Evolutionary conservation across 2,113 vertebrate species (phyloP), one percentile per base, ranked within the genome.

Genomic region (Edolisoma coerulescens): DNA sequence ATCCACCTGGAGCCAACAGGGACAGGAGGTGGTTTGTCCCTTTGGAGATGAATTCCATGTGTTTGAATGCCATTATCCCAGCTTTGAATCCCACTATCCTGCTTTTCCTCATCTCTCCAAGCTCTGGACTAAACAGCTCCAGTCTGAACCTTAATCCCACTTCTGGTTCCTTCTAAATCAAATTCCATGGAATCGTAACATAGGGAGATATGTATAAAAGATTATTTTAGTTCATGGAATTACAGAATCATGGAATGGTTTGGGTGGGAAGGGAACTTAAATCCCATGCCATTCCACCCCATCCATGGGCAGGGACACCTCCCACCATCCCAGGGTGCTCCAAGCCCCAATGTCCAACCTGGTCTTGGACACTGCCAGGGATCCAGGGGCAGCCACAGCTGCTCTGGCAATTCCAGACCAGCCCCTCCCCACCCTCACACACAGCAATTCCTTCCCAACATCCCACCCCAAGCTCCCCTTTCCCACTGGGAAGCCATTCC

Each of bases 191-290:
- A 84, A 63, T 44, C 16, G 7, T 5, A 8, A 20, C 2, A 4
- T 16, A 6, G 6, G 37, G 45, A 71, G 26, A 42, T 5, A 3
- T 0, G 2, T 4, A 2, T 8, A 4, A 19, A 70, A 28, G 9
- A 7, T 8, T 11, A 2, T 27, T 49, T 7, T 3, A 30, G 32
- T 16, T 60, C 15, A n/a, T 9, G n/a, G 32, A 47, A 16, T 61
- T 16, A 0, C 21, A 19, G 53, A 32, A 32, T 53, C 12, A 9
- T 49, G 44, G 74, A 41, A 50, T 41, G 22, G 1, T 76, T 49
- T 16, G 27, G 27, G 3, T 15, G 6, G 56, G 74, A 39, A 50
- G 21, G 28, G 45, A 61, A 15, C 45, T 10, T 30, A 13, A 61
- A 33, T 61, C 45, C 35, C 35, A 16, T 33, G 7, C 2, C 18